A percentile compares a stretch with the other conserved stretches of the same genome.
These are phyloP conservation scores for Vidua chalybeata DNA, from an alignment of 2,113 vertebrate species.

Conservation along the genomic window DNA sequence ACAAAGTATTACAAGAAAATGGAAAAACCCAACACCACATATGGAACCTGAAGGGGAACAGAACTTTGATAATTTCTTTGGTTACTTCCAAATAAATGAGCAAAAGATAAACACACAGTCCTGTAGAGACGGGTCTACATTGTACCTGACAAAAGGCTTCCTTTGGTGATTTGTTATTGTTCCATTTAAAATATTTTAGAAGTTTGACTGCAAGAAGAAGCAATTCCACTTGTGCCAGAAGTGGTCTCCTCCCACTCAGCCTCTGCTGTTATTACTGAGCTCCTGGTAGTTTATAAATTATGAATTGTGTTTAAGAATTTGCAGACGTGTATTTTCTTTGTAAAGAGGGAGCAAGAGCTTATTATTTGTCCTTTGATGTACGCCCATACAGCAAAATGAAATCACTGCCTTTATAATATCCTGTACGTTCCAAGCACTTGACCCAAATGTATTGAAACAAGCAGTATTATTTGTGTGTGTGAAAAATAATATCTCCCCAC, in stretches of 20 bases:
- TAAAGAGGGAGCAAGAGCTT: not conserved
- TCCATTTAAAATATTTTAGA: not conserved
- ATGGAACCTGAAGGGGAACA: not conserved
- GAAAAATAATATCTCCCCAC: not conserved
- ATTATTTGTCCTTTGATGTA: constrained; percentile 24
- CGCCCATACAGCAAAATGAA: not conserved
- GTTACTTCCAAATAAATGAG: not conserved
- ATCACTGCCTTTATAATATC: not conserved
- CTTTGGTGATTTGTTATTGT: not conserved
- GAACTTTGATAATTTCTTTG: not conserved
- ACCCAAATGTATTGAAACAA: constrained; percentile 39
- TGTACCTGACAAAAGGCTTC: not conserved
- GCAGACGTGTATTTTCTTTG: not conserved
- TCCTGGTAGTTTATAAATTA: constrained; percentile 35
- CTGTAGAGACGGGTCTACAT: not conserved
- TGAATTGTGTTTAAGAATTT: constrained; percentile 27
- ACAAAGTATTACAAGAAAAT: not conserved
- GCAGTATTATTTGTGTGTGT: not conserved
- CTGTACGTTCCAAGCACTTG: not conserved
- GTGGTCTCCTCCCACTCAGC: constrained; percentile 4
- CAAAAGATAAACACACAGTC: not conserved
- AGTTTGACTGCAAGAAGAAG: not conserved
- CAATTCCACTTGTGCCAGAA: constrained; percentile 7
- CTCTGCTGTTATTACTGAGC: not conserved
- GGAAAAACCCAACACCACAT: not conserved